Evolutionary conservation across 2,113 vertebrate species (phyloP).

Genomic region (Notiomystis cincta): DNA sequence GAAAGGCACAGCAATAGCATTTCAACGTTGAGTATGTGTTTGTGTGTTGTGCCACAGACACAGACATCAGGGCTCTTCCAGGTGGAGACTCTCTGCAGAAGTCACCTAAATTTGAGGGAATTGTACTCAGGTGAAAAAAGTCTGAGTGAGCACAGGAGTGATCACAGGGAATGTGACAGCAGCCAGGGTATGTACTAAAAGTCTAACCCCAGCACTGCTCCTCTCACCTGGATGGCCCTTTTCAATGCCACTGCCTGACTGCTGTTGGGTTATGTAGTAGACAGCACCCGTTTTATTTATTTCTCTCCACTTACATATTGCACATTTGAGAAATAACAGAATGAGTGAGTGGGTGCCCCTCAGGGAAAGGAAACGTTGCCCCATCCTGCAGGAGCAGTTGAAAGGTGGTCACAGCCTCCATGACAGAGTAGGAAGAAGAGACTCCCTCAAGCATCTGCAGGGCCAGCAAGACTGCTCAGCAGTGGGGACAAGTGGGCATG

Average conservation of each 20-base stretch:
- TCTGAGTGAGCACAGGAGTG: neutral
- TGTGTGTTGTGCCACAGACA: neutral
- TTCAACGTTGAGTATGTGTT: neutral
- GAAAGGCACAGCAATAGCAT: neutral
- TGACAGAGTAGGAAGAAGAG: neutral
- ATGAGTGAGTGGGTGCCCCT: neutral
- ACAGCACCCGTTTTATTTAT: neutral
- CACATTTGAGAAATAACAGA: neutral
- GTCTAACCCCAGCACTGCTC: neutral
- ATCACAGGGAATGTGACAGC: neutral
- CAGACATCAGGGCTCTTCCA: neutral
- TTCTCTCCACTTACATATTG: neutral
- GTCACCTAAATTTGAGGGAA: neutral
- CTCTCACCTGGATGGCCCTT: neutral
- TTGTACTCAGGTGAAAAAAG: neutral
- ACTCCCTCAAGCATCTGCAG: neutral
- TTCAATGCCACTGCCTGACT: neutral
- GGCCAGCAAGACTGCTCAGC: neutral
- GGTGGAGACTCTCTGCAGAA: neutral
- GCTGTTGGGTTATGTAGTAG: neutral
- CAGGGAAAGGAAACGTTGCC: rapidly evolving
- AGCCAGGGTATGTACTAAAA: no score
- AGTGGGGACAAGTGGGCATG: neutral
- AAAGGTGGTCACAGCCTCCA: neutral
- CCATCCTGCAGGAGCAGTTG: neutral